phyloP scores from a whole-genome alignment of 1,140 invertebrate species.

The Drosophila bocqueti region DNA sequence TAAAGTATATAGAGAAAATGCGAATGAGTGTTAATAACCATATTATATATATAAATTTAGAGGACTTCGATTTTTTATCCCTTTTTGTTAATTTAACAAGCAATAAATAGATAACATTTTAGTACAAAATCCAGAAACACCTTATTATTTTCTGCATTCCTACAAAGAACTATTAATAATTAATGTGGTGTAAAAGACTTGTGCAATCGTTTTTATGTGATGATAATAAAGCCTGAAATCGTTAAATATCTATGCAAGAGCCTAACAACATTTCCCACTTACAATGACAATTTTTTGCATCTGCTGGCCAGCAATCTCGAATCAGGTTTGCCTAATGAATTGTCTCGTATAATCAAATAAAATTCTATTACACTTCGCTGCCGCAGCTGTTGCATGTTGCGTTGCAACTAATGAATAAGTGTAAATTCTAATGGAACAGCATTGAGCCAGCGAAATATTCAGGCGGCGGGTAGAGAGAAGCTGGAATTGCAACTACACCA shows the following conservation, averaged over 20 bases:
- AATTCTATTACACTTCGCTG: conserved; percentile 66
- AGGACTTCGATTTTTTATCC: too few species aligned
- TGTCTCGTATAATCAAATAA: conserved; percentile 72
- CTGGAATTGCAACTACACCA: conserved; percentile 3
- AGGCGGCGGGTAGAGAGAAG: not conserved
- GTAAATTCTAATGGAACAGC: conserved; percentile 81
- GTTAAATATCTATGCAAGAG: not conserved
- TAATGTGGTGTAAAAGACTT: not conserved
- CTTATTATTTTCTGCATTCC: not conserved
- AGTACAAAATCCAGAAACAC: too few species aligned
- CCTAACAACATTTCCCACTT: not conserved
- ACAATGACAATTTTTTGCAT: conserved; percentile 40
- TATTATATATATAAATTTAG: too few species aligned
- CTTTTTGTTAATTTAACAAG: too few species aligned
- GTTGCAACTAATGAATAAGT: conserved; percentile 80
- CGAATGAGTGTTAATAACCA: too few species aligned
- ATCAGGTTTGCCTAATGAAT: conserved; percentile 62
- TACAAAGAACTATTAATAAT: not conserved
- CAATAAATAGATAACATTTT: too few species aligned
- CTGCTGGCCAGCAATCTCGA: conserved; percentile 13
- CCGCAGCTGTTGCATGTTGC: conserved; percentile 76
- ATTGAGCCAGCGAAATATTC: conserved; percentile 46
- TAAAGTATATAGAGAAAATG: too few species aligned
- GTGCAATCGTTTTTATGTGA: not conserved
- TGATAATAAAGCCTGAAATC: not conserved